A percentile compares a stretch with the other conserved stretches of the same genome.
Evolutionary conservation across 1,140 invertebrate species (phyloP).

Genomic region (Heterodera carotae): DNA sequence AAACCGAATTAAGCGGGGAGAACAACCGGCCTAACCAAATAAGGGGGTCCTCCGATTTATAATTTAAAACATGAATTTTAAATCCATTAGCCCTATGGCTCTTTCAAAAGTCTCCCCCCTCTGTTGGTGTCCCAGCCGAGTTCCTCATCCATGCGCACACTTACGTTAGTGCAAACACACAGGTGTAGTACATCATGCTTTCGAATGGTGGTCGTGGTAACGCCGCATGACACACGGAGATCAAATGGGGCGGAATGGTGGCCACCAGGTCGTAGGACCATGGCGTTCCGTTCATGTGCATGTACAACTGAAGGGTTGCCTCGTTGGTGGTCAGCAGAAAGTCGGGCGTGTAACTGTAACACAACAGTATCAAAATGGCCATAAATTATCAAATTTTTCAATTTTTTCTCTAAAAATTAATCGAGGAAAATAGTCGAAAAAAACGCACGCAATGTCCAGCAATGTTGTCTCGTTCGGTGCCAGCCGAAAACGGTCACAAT

Average conservation of each 20-base stretch:
- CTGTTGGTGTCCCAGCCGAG: too few relatives aligned
- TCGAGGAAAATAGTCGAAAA: constrained; percentile 19
- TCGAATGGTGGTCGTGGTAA: constrained; percentile 81
- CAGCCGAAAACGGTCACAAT: constrained; percentile 80
- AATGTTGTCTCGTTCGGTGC: constrained; percentile 79
- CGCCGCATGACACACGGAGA: constrained; percentile 75
- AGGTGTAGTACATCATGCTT: constrained; percentile 74
- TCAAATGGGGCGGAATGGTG: constrained; percentile 77
- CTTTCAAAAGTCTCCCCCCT: too few relatives aligned
- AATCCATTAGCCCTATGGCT: too few relatives aligned
- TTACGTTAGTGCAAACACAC: constrained; percentile 67
- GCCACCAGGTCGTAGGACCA: constrained; percentile 79
- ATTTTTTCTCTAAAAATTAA: too few relatives aligned
- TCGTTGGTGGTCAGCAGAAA: constrained; percentile 81
- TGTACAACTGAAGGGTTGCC: constrained; percentile 69
- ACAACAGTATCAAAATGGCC: constrained; percentile 14
- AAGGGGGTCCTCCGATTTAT: too few relatives aligned
- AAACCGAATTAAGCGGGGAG: too few relatives aligned
- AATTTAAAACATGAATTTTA: too few relatives aligned
- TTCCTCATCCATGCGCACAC: too few relatives aligned
- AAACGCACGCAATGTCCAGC: constrained; percentile 78
- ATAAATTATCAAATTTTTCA: not conserved
- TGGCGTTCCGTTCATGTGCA: constrained; percentile 70
- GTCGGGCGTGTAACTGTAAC: constrained; percentile 80
- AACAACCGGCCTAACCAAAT: too few relatives aligned